These are phyloP conservation scores for Eulithis testata DNA, from an alignment of 2,888 invertebrate genomes.

Conservation along the genomic window DNA sequence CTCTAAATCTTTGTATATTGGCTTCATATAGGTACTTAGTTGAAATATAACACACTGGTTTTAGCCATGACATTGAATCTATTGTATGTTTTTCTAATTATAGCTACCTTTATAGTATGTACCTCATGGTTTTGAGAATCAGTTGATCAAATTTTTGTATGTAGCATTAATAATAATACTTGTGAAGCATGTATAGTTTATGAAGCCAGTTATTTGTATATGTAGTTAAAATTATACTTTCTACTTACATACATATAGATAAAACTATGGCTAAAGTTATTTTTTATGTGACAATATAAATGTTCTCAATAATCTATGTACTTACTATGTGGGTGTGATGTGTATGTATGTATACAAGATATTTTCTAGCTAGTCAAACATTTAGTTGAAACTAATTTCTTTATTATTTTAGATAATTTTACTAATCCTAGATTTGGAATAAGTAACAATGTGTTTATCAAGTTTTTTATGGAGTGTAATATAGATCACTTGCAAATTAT, in stretches of 20 bases:
- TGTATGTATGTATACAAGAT: constrained; percentile 21
- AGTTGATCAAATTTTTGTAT: no score
- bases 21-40: no score
- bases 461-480: constrained; percentile 67
- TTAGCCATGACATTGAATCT: no score
- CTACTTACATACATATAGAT: constrained; percentile 6
- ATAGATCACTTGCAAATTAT: constrained; percentile 61
- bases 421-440: constrained; percentile 50
- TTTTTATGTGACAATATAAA: constrained; percentile 39
- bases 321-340: constrained; percentile 27
- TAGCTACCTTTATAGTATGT: no score
- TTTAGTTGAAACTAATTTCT: constrained; percentile 49
- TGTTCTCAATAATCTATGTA: constrained; percentile 3
- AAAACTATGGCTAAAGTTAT: constrained; percentile 20
- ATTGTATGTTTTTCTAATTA: no score
- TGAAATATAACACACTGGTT: no score
- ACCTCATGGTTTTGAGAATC: no score
- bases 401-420: constrained; percentile 52
- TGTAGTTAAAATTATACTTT: constrained; percentile 15
- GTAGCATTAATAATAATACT: no score
- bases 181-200: neutral
- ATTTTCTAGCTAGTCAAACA: constrained; percentile 66
- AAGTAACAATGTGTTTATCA: constrained; percentile 61
- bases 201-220: constrained; percentile 20
- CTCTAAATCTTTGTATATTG: no score